A percentile compares a stretch with the other conserved stretches of the same genome.
Evolutionary conservation across 2,113 vertebrate genomes (phyloP).

Genomic region (Lynx canadensis): DNA sequence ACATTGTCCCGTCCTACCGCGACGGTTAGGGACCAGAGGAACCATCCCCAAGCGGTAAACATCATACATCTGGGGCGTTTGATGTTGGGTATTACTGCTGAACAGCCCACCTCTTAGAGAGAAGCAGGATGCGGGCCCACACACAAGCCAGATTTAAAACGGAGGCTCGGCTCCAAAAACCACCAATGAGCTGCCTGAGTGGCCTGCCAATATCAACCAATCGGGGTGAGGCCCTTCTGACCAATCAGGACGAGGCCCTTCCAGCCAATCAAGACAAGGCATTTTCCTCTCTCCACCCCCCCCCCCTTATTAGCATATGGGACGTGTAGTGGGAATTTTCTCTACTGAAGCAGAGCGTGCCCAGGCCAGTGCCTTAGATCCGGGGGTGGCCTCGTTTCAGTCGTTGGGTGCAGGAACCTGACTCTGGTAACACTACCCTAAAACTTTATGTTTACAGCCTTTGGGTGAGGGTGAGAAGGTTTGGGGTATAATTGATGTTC

Average conservation of each 20-base stretch:
- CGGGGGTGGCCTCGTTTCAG: not conserved
- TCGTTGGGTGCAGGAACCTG: not conserved
- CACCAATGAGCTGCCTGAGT: not conserved
- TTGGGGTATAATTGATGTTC: not conserved
- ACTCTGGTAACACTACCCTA: not conserved
- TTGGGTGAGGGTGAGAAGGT: not conserved
- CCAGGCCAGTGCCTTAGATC: not conserved
- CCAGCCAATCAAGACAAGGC: not conserved
- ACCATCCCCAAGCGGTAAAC: not conserved
- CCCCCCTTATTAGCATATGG: not conserved
- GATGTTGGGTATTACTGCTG: rapidly evolving
- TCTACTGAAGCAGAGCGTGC: rapidly evolving
- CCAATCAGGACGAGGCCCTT: not conserved
- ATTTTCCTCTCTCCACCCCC: not conserved
- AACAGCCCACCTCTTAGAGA: rapidly evolving
- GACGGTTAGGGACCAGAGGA: not conserved
- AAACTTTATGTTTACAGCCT: not conserved
- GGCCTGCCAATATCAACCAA: not conserved
- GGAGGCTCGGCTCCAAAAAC: not conserved
- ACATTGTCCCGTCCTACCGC: not conserved
- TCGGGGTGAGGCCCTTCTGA: not conserved
- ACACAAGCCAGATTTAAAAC: not conserved
- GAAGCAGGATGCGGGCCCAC: rapidly evolving
- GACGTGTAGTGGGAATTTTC: not conserved
- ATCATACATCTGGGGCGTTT: not conserved